Evolutionary conservation across 64 coral and sea anemone genomes (phyloP).

Genomic region (Montipora sp.): DNA sequence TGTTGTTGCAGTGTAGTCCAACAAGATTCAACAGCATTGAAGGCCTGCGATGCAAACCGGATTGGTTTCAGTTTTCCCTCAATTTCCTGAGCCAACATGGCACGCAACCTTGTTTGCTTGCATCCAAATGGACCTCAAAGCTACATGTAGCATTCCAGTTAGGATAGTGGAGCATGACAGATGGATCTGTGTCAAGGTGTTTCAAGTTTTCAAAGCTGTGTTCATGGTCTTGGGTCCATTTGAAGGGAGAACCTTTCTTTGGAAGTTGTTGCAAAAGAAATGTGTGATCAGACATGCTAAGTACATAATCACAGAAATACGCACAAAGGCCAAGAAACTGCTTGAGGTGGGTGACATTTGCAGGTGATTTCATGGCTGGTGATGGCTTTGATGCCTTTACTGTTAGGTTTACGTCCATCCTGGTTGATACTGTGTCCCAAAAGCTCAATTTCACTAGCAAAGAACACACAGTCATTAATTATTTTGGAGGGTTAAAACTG

Average conservation of each 20-base stretch:
- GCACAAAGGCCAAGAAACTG: conserved; percentile 33
- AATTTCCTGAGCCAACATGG: conserved; percentile 27
- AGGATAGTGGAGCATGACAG: conserved; percentile 10
- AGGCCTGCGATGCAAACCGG: conserved; percentile 23
- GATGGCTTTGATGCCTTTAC: conserved; percentile 33
- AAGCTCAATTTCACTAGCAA: conserved; percentile 34
- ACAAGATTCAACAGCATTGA: background rate
- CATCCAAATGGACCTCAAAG: conserved; percentile 30
- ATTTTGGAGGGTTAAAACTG: conserved; percentile 37
- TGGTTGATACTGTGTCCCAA: conserved; percentile 22
- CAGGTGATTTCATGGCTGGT: background rate
- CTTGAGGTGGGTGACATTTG: background rate
- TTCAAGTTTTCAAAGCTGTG: conserved; percentile 18
- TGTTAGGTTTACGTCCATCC: conserved; percentile 3
- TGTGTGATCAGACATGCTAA: background rate
- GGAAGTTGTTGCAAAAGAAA: background rate
- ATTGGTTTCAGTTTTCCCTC: background rate
- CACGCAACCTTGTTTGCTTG: conserved; percentile 30
- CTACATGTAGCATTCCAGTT: background rate
- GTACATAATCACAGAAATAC: conserved; percentile 35
- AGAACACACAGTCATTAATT: background rate
- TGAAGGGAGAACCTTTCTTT: conserved; percentile 10
- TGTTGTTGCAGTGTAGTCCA: conserved; percentile 31
- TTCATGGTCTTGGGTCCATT: background rate
- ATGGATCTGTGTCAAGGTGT: background rate